These are phyloP conservation scores for Clavelina lepadiformis DNA, from an alignment of 23 tunicate genomes.

Conservation along the genomic window DNA sequence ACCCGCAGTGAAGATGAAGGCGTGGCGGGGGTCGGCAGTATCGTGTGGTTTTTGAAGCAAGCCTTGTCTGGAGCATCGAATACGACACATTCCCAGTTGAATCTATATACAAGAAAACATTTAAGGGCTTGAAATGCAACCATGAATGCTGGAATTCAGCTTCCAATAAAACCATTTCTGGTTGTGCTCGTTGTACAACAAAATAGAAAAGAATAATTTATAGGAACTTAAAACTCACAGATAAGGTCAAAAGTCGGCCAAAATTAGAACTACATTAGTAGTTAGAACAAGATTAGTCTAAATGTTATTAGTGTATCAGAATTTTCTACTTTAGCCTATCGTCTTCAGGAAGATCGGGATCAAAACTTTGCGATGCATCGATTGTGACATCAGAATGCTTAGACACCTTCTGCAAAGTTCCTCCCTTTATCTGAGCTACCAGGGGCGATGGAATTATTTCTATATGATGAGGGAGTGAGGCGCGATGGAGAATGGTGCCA, in stretches of 20 bases:
- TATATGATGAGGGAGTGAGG: too few species aligned
- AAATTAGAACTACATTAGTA: too few species aligned
- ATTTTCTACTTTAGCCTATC: conserved; percentile 1
- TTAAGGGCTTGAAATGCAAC: too few species aligned
- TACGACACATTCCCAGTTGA: conserved; percentile 51
- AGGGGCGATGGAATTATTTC: background rate
- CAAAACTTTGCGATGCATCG: conserved; percentile 46
- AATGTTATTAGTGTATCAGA: too few species aligned
- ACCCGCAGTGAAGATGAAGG: background rate
- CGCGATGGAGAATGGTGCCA: conserved; percentile 31
- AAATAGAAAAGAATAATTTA: too few species aligned
- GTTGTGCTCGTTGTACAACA: too few species aligned
- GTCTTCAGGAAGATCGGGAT: conserved; percentile 19
- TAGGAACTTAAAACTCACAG: too few species aligned
- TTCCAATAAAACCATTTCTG: too few species aligned
- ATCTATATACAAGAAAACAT: too few species aligned
- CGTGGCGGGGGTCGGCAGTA: background rate
- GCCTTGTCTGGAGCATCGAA: conserved; percentile 9
- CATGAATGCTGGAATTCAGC: too few species aligned
- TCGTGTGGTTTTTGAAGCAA: conserved; percentile 24
- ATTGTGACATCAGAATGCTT: conserved; percentile 18
- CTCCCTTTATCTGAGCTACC: conserved; percentile 22
- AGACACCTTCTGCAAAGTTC: conserved; percentile 19
- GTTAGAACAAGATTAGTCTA: too few species aligned
- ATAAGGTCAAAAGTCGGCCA: too few species aligned